Evolutionary conservation across 2,113 vertebrate species (phyloP).

Genomic region (Arenaria interpres): DNA sequence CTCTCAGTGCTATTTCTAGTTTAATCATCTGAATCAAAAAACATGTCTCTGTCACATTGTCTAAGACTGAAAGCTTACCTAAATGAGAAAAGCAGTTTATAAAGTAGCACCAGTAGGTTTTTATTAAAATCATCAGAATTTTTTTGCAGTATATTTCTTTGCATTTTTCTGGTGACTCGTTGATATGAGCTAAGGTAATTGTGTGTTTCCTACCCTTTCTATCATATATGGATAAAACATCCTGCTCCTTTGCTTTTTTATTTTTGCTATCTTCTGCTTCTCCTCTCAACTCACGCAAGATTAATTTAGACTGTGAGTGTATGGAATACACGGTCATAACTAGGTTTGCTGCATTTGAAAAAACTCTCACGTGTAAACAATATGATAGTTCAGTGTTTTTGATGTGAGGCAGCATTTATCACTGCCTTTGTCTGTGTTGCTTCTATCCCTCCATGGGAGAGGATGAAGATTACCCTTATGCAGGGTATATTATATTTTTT

Average conservation of each 20-base stretch:
- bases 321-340: neutral
- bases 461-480: neutral
- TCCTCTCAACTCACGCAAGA: neutral
- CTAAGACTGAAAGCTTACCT: neutral
- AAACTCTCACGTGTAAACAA: neutral
- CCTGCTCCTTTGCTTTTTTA: neutral
- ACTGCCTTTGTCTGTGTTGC: neutral
- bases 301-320: neutral
- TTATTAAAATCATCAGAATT: neutral
- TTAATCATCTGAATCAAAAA: slow-evolving; percentile 5
- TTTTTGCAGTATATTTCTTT: neutral
- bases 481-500: neutral
- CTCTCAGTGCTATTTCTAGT: slow-evolving; percentile 2
- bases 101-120: neutral
- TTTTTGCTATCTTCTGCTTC: neutral
- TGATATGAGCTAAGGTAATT: neutral
- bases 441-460: neutral
- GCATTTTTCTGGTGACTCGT: neutral
- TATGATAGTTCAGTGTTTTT: neutral
- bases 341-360: neutral
- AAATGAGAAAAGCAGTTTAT: neutral
- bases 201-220: neutral
- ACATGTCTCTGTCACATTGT: neutral
- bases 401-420: neutral
- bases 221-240: neutral